Evolutionary conservation across 30 jellyfish, hydroid and myxozoan species (phyloP).

Genomic region (Kudoa iwatai): DNA sequence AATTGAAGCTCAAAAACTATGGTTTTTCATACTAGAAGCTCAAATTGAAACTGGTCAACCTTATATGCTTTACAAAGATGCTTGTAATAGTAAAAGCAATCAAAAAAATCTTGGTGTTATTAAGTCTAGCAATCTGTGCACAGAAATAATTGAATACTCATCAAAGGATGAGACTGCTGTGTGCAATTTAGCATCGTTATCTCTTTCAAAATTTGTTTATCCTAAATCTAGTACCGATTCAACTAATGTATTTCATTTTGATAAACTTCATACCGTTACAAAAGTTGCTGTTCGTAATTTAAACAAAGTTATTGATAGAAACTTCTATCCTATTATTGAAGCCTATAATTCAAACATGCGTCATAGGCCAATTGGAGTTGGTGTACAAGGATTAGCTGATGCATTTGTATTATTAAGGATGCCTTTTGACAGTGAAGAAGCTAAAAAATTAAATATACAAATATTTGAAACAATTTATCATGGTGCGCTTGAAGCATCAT

Average conservation of each 20-base stretch:
- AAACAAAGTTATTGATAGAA: constrained; percentile 45
- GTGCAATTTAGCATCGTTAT: constrained; percentile 71
- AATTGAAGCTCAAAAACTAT: constrained; percentile 41
- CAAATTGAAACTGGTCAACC: constrained; percentile 92
- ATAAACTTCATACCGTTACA: constrained; percentile 22
- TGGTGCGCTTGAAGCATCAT: constrained; percentile 84
- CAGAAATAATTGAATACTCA: constrained; percentile 66
- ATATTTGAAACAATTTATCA: constrained; percentile 60
- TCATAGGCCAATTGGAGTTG: constrained; percentile 90
- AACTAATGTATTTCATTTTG: constrained; percentile 15
- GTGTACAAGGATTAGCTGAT: constrained; percentile 96
- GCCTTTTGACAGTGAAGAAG: constrained; percentile 55
- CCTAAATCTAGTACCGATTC: not conserved
- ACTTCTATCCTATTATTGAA: constrained; percentile 38
- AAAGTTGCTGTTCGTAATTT: constrained; percentile 36
- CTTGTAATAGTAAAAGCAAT: constrained; percentile 60
- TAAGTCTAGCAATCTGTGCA: constrained; percentile 77
- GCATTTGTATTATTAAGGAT: constrained; percentile 35
- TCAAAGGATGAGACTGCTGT: constrained; percentile 94
- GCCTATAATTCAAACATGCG: constrained; percentile 64
- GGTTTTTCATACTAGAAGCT: constrained; percentile 69
- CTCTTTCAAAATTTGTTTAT: constrained; percentile 7
- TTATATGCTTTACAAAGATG: constrained; percentile 48
- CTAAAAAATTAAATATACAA: constrained; percentile 25
- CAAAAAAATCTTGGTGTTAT: constrained; percentile 78